phyloP scores from a whole-genome alignment of 2,797 vertebrate genomes.

The Trachurus trachurus region DNA sequence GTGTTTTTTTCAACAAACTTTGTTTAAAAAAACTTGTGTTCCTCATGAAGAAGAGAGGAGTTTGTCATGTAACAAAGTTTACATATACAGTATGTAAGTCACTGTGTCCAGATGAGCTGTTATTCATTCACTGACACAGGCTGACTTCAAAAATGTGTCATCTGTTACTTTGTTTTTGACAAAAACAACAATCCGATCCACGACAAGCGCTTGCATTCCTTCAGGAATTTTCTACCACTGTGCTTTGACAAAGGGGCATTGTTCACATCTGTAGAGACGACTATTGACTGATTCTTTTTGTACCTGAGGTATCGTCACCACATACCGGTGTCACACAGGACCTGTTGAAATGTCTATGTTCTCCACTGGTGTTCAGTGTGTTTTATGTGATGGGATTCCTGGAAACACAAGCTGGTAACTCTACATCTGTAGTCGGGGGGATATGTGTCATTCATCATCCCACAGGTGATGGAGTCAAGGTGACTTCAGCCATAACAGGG shows the following conservation, averaged over 20 bases:
- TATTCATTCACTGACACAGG: not conserved
- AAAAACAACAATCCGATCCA: too few relatives aligned
- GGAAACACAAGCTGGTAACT: slow-evolving; percentile 28
- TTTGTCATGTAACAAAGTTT: too few relatives aligned
- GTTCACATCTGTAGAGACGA: slow-evolving; percentile 27
- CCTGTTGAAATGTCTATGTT: not conserved
- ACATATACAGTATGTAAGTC: too few relatives aligned
- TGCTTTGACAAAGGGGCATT: slow-evolving; percentile 4
- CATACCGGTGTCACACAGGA: slow-evolving; percentile 30
- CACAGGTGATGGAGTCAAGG: slow-evolving; percentile 25
- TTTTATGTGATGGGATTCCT: slow-evolving; percentile 17
- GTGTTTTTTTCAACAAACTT: not conserved
- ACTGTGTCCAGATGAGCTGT: not conserved
- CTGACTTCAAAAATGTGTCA: not conserved
- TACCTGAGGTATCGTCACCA: slow-evolving; percentile 20
- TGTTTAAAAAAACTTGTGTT: not conserved
- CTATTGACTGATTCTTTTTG: slow-evolving; percentile 40
- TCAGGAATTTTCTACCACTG: slow-evolving; percentile 45
- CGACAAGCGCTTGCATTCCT: slow-evolving; percentile 13
- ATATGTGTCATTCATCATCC: slow-evolving; percentile 43
- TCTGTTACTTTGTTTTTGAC: slow-evolving; percentile 2
- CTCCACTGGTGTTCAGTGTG: slow-evolving; percentile 29
- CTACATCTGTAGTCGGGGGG: slow-evolving; percentile 19
- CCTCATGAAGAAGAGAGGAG: too few relatives aligned
- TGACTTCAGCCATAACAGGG: slow-evolving; percentile 23